Evolutionary conservation across 1,140 invertebrate species (phyloP).

Genomic region (Hylaeus volcanicus): DNA sequence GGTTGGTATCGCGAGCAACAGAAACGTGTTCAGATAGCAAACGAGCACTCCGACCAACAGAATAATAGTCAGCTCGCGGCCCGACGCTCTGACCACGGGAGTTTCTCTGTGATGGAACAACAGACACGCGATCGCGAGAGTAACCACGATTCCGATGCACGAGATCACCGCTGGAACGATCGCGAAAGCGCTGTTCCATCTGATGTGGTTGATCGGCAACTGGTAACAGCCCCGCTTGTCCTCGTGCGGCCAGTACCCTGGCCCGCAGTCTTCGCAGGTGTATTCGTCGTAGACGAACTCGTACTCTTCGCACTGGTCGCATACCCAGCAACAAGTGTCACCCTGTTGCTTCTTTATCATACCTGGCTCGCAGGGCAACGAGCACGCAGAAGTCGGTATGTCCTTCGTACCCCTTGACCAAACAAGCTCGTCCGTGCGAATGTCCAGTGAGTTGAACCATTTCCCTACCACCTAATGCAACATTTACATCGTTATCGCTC

Average conservation of each 20-base stretch:
- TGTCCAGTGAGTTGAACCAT: conserved; percentile 84
- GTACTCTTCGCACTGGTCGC: conserved; percentile 85
- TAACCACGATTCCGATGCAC: conserved; percentile 85
- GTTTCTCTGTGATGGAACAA: conserved; percentile 88
- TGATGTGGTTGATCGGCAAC: conserved; percentile 81
- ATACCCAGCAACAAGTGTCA: conserved; percentile 89
- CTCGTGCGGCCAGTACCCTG: conserved; percentile 84
- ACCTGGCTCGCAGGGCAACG: conserved; percentile 85
- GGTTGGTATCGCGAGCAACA: conserved; percentile 84
- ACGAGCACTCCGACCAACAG: conserved; percentile 85
- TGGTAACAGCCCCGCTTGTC: conserved; percentile 83
- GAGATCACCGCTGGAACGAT: conserved; percentile 85
- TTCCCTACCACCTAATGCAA: conserved; percentile 82
- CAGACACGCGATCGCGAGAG: conserved; percentile 83
- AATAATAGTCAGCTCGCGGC: conserved; percentile 90
- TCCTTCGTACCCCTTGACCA: conserved; percentile 81
- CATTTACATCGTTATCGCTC: not conserved
- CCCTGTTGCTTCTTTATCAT: conserved; percentile 88
- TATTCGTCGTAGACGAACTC: conserved; percentile 86
- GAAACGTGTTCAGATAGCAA: conserved; percentile 85
- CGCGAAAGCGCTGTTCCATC: conserved; percentile 85
- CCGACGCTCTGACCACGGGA: conserved; percentile 91
- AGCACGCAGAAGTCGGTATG: conserved; percentile 84
- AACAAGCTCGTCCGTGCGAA: conserved; percentile 82
- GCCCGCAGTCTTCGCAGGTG: conserved; percentile 84